These are phyloP conservation scores for Archips xylosteana DNA, from an alignment of 2,888 invertebrate genomes.

Conservation along the genomic window DNA sequence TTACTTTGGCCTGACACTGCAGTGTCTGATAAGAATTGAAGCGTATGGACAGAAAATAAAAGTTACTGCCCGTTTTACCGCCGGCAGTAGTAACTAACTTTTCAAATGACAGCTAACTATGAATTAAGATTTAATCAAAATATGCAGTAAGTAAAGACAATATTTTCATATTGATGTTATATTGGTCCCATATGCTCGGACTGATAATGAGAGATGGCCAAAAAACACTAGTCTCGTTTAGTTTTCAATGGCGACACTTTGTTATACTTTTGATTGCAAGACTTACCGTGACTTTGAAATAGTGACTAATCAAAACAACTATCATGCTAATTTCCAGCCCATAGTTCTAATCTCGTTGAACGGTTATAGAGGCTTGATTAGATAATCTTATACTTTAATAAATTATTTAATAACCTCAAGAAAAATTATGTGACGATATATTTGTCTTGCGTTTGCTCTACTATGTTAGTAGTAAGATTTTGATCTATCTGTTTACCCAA, in stretches of 20 bases:
- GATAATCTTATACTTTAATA: no score
- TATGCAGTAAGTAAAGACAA: neutral
- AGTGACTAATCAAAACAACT: neutral
- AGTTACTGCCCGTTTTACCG: neutral
- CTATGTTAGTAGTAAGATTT: no score
- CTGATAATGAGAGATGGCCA: neutral
- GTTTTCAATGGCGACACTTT: neutral
- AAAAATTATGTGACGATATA: no score
- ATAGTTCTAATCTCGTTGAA: neutral
- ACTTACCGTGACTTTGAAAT: neutral
- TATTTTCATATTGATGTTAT: constrained; percentile 20
- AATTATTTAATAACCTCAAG: no score
- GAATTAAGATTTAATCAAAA: neutral
- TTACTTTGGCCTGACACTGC: no score
- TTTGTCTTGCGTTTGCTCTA: no score
- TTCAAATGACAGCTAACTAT: neutral
- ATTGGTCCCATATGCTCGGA: neutral
- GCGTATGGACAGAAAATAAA: no score
- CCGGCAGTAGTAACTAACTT: neutral
- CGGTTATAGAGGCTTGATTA: neutral
- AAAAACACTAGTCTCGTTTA: constrained; percentile 1
- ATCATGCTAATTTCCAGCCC: neutral
- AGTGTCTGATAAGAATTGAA: no score
- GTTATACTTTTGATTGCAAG: neutral
- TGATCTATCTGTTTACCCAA: no score